Conservation (phyloP, 2,113 vertebrate genomes). For the Myotis davidii region DNA sequence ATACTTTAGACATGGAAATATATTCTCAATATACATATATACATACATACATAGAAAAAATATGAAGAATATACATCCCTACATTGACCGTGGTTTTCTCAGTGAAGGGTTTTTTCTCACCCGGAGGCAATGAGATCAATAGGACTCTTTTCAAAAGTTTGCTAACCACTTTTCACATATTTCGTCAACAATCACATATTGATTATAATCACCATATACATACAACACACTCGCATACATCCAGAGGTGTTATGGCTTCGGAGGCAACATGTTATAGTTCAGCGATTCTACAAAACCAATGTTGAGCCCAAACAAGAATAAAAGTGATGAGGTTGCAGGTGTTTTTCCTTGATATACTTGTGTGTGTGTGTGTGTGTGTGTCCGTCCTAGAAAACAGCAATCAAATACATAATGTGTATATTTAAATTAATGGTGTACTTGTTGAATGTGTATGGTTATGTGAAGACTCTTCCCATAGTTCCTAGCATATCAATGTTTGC, state of each 20-base stretch:
- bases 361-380: not conserved
- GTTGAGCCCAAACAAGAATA: not conserved
- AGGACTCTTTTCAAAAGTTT: not conserved
- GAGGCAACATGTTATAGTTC: not conserved
- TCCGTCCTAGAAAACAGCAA: constrained; percentile 1
- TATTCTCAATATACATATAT: not conserved
- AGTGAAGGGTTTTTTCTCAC: not conserved
- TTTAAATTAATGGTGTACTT: constrained; percentile 44
- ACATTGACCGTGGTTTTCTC: not conserved
- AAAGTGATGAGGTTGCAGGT: not conserved
- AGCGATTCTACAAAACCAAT: not conserved
- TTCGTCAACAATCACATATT: not conserved
- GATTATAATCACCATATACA: not conserved
- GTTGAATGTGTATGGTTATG: constrained; percentile 6
- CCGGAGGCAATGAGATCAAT: not conserved
- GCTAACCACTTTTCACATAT: not conserved
- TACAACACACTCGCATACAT: not conserved
- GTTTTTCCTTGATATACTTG: not conserved
- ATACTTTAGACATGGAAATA: constrained; percentile 5
- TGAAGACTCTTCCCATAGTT: not conserved
- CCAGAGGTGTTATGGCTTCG: not conserved
- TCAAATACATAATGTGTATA: not conserved
- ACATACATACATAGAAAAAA: not conserved
- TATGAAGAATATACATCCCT: not conserved
- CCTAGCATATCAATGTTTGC: not conserved